These are phyloP conservation scores for Drosophila macrospina DNA, from an alignment of 2,888 invertebrate species.

Conservation along the genomic window DNA sequence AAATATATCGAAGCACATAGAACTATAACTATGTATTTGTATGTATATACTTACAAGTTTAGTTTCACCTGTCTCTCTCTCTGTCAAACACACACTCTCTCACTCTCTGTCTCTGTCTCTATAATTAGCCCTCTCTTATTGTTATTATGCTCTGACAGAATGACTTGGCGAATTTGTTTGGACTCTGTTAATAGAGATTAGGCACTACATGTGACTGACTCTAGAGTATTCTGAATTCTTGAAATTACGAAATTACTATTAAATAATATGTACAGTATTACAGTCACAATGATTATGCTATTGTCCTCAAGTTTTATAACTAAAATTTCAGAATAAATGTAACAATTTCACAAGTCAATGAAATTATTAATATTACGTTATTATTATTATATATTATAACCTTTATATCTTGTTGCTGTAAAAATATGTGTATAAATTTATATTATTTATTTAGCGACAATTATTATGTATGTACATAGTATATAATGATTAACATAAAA, in stretches of 20 bases:
- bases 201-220: conserved; percentile 45
- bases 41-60: conserved; percentile 31
- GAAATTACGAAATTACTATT: conserved; percentile 33
- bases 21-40: conserved; percentile 13
- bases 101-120: neutral
- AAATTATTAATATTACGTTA: too few relatives aligned
- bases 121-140: neutral
- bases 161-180: conserved; percentile 39
- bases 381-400: too few relatives aligned
- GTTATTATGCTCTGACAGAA: conserved; percentile 11
- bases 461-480: too few relatives aligned
- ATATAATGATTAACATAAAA: too few relatives aligned
- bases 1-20: conserved; percentile 32
- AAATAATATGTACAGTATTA: conserved; percentile 13
- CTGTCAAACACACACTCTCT: neutral
- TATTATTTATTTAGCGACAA: too few relatives aligned
- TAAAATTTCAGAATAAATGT: neutral
- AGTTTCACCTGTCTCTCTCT: conserved; percentile 43
- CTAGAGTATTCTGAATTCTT: conserved; percentile 5
- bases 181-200: conserved; percentile 40
- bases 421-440: too few relatives aligned
- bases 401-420: too few relatives aligned
- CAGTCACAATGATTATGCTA: conserved; percentile 33
- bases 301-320: neutral
- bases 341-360: conserved; percentile 7